A percentile compares a stretch with the other conserved stretches of the same genome.
These are phyloP conservation scores for Pollicipes pollicipes DNA, from an alignment of 1,140 invertebrate genomes.

Conservation along the genomic window DNA sequence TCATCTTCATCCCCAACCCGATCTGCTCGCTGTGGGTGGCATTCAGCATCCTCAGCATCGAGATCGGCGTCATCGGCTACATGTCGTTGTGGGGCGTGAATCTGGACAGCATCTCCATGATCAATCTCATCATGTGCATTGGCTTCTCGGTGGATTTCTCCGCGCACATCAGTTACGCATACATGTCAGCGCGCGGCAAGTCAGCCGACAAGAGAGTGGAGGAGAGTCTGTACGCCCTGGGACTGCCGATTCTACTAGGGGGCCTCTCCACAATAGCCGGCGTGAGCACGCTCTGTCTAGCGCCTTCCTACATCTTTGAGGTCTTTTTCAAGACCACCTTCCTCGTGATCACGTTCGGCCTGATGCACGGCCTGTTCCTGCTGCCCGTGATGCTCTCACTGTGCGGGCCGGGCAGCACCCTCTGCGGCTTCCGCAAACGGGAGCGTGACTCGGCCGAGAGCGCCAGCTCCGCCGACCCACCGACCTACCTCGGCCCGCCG, in stretches of 20 bases:
- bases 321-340: conserved; percentile 38
- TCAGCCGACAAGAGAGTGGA: conserved; percentile 23
- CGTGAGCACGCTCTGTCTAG: conserved; percentile 29
- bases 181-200: conserved; percentile 25
- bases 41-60: conserved; percentile 32
- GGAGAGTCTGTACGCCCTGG: conserved; percentile 28
- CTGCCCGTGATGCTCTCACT: conserved; percentile 30
- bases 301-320: conserved; percentile 35
- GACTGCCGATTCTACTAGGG: conserved; percentile 35
- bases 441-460: not conserved
- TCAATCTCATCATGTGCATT: conserved; percentile 38
- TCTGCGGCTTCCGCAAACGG: not conserved
- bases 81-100: conserved; percentile 33
- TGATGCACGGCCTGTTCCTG: conserved; percentile 32
- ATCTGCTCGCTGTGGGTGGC: conserved; percentile 32
- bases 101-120: conserved; percentile 37
- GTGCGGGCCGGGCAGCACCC: not conserved
- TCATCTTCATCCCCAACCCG: conserved; percentile 35
- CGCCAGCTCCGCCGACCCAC: not conserved
- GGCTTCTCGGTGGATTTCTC: conserved; percentile 39
- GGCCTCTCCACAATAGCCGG: conserved; percentile 35
- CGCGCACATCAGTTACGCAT: conserved; percentile 37
- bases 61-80: conserved; percentile 35
- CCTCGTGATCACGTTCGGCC: conserved; percentile 32
- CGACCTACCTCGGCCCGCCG: not conserved